Evolutionary conservation across 2,888 invertebrate species (phyloP), one percentile per base, ranked within the genome.

Genomic region (Hydropsyche betteni): DNA sequence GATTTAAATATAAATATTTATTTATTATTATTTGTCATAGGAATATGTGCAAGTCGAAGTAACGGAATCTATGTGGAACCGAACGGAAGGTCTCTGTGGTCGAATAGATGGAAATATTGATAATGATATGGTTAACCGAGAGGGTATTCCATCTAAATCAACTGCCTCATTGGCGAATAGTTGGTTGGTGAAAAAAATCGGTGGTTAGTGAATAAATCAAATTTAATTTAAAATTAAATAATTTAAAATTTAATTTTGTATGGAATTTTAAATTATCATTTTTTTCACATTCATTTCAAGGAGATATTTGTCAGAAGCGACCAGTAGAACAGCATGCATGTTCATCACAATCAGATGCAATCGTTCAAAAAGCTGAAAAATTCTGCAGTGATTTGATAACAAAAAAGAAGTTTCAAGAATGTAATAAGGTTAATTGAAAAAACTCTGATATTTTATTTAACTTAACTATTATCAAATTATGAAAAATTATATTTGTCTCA

Each of bases 41-140:
- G 89, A 91, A 81, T 83, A 91, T 77, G 85, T 95, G 5, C 86
- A 91, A 78, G 85, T 94, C 0, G 91, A 92, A 82, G 91, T 91
- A 0, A 87, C 90, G 0, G 89, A 92, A 34, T 87, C 88, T 2
- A 83, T 94, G 51, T 95, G 94, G 93, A 93, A 93, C 81, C 90
- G 91, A 81, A 93, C 94, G 0, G 90, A 90, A 78, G 97, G 96
- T 74, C 86, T 97, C 0, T 97, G 97, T 82, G 96, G 97, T 0
- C 88, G 87, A 0, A 84, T 94, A 80, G 93, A 96, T 83, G 93
- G 93, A 0, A 88, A 91, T 80, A 84, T 86, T 5, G 84, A 84
- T 6, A 93, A 94, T 81, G 96, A 96, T 83, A 86, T 94, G 79
- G 83, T 85, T 50, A 90, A 89, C 0, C 89, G 88, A 80, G 91